Evolutionary conservation across 2,113 vertebrate species (phyloP).

Genomic region (Lamprotornis superbus): DNA sequence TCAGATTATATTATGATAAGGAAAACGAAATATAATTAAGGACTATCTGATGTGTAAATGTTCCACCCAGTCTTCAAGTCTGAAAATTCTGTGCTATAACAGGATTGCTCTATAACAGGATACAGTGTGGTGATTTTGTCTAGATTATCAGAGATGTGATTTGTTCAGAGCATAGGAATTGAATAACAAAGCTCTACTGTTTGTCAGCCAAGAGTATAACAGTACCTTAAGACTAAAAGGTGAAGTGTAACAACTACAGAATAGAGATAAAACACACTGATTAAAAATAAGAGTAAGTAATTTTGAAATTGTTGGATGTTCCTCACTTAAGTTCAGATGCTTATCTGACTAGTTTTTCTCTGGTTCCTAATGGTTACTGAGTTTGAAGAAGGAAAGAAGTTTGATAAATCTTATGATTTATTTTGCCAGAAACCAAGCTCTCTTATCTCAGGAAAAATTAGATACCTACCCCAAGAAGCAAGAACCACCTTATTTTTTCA

Average conservation of each 20-base stretch:
- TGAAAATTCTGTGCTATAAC: not conserved
- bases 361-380: not conserved
- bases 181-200: not conserved
- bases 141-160: not conserved
- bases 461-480: not conserved
- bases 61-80: not conserved
- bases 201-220: not conserved
- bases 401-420: not conserved
- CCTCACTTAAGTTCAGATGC: not conserved
- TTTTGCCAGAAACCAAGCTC: not conserved
- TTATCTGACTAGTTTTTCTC: not conserved
- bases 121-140: not conserved
- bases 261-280: not conserved
- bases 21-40: not conserved
- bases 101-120: not conserved
- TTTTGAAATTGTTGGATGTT: not conserved
- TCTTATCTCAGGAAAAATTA: not conserved
- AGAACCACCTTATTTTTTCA: not conserved
- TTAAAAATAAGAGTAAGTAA: not conserved
- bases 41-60: not conserved
- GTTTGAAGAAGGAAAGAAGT: not conserved
- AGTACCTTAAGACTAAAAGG: not conserved
- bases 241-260: not conserved
- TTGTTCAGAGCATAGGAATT: not conserved
- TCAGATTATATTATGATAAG: not conserved